phyloP scores from a whole-genome alignment of 2,797 vertebrate species.

The Hoplostethus atlanticus region DNA sequence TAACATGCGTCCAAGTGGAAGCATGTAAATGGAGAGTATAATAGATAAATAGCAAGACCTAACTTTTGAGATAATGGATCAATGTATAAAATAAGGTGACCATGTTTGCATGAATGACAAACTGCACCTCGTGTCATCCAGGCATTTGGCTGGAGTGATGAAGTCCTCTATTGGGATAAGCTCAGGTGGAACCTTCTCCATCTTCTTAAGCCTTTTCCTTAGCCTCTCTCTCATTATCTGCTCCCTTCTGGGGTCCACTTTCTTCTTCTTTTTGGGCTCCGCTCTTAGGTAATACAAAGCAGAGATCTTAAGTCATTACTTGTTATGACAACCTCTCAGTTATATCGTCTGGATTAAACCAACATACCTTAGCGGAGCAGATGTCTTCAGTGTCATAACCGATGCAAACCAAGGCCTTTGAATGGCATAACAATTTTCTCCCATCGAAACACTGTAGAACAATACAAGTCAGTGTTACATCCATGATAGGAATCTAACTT shows the following conservation, averaged over 20 bases:
- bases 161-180: slow-evolving; percentile 96
- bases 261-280: slow-evolving; percentile 95
- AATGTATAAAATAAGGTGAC: not conserved
- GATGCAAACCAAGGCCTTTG: slow-evolving; percentile 86
- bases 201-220: slow-evolving; percentile 90
- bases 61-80: not conserved
- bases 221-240: slow-evolving; percentile 88
- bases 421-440: slow-evolving; percentile 62
- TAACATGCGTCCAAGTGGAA: too few species aligned
- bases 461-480: slow-evolving; percentile 8
- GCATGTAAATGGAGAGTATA: too few species aligned
- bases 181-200: slow-evolving; percentile 91
- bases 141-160: slow-evolving; percentile 80
- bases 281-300: slow-evolving; percentile 80
- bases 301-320: slow-evolving; percentile 1
- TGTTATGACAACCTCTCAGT: not conserved
- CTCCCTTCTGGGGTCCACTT: slow-evolving; percentile 89
- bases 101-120: not conserved
- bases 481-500: not conserved
- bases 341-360: not conserved
- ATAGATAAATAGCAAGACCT: not conserved
- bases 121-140: slow-evolving; percentile 88
- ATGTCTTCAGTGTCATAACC: slow-evolving; percentile 84
- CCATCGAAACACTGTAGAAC: slow-evolving; percentile 74
- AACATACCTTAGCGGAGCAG: slow-evolving; percentile 89